Evolutionary conservation across 2,113 vertebrate genomes (phyloP), one percentile per base, ranked within the genome.

Genomic region (Garra rufa): DNA sequence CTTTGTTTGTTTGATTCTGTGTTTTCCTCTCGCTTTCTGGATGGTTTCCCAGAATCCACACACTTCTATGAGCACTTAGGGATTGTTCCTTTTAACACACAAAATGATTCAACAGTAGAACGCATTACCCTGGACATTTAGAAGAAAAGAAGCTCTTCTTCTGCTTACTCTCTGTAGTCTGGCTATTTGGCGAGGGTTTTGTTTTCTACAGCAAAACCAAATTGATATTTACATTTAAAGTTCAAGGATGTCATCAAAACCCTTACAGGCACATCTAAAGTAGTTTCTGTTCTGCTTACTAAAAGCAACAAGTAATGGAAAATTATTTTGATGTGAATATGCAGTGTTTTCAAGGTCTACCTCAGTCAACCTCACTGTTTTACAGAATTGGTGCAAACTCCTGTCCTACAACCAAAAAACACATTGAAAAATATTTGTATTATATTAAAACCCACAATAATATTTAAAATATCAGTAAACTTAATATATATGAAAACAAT

Each of bases 51-150:
- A 74, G 71, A 74, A 74, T 74, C 43, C 6, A 3, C 43, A 71
- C 38, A 46, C 71, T 44, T 74, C 24, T 74, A n/a, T 0, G 24
- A 74, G 44, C 71, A 28, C 21, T 24, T n/a, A 46, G 41, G 71
- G 71, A 28, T 74, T 74, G 71, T 28, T 74, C 44, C 71, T 74
- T 48, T 74, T 74, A 74, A 74, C 41, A 24, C 71, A 28, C 21
- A 74, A 46, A 26, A 48, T 15, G 38, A 26, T 73, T 73, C 38
- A 73, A 26, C 70, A 73, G 38, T 48, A 44, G 21, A 74, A 11
- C 43, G 1, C 43, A 28, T 74, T 48, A 28, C 44, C 71, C 71
- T 74, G 71, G 71, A 48, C 24, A 28, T 74, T 43, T 48, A 46
- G 24, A 48, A 74, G 41, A 74, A 48, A 74, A 74, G 43, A 24